These are phyloP conservation scores for Eubucco bourcierii DNA, from an alignment of 2,113 vertebrate species.

Conservation along the genomic window DNA sequence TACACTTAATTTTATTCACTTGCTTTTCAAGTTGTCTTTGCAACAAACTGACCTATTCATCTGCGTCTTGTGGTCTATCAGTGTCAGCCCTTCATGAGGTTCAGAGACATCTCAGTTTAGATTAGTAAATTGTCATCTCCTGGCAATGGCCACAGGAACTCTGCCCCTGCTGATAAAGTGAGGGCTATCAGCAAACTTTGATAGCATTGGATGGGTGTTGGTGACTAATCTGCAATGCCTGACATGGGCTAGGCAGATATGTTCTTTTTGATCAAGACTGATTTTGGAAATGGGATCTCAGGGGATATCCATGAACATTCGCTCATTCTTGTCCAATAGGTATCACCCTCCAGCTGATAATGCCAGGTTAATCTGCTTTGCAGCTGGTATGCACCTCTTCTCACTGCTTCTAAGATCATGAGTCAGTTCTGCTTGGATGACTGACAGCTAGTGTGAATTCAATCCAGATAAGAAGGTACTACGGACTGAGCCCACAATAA, in stretches of 20 bases:
- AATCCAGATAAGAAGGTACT: neutral
- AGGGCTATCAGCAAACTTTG: constrained; percentile 2
- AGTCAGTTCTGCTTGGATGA: neutral
- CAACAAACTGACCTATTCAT: neutral
- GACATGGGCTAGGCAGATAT: neutral
- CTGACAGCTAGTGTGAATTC: constrained; percentile 3
- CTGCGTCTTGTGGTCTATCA: neutral
- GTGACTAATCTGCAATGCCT: constrained; percentile 14
- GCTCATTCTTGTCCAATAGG: neutral
- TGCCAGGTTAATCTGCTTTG: neutral
- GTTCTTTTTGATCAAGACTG: constrained; percentile 8
- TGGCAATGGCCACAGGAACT: constrained; percentile 53
- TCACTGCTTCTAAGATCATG: neutral
- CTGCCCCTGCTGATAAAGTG: constrained; percentile 57
- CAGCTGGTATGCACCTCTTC: neutral
- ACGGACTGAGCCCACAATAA: neutral
- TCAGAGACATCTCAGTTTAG: constrained; percentile 11
- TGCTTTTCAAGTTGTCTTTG: neutral
- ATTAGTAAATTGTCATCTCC: constrained; percentile 36
- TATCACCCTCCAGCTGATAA: neutral
- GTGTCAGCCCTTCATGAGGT: neutral
- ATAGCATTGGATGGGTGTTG: neutral
- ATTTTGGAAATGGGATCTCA: constrained; percentile 21
- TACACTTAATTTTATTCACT: neutral
- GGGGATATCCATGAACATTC: neutral